Evolutionary conservation across 2,113 vertebrate species (phyloP), one percentile per base, ranked within the genome.

Genomic region (Spea multiplicata): DNA sequence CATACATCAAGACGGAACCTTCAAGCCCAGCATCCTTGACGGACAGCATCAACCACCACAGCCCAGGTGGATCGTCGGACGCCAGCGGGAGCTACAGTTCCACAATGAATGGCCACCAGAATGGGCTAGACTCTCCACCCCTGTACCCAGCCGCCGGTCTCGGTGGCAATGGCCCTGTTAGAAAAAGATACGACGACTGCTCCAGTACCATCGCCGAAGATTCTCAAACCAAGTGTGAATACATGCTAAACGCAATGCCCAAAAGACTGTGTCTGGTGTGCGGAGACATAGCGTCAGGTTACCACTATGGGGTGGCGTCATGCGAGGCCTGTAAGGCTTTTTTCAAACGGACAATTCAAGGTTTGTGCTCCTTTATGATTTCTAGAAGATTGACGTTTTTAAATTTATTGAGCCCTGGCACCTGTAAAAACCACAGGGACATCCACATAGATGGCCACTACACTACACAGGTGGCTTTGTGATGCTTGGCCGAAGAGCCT

Each of bases 311-410:
- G 59, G 97, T 99, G 82, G 97, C 97, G 46, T 99, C 97, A 45
- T 99, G 97, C 3, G 97, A 99, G 88, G 97, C 97, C 90, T 99
- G 97, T 93, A 99, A 99, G 90, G 97, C 97, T 59, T 99, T 99
- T 93, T 99, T 99, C 95, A 99, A 99, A 92, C 95, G 97, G 89
- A 99, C 97, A 81, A 99, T 99, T 89, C 97, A 99, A 98, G 97
- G 97, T 99, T 89, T 91, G 92, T 94, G 82, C 17, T 75, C n/a
- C 5, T 46, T 12, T 80, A 4, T 16, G 5, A 50, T 50, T 70
- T 50, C 50, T 5, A 49, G 48, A 16, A 70, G 48, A 30, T 30
- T 30, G 30, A 1, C 30, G 30, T 30, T 30, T 30, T 30, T 30
- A 30, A 30, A 30, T 30, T 30, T 30, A 30, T 30, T 30, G 30